Conservation (phyloP, 2,113 vertebrate species). For the Entelurus aequoreus region DNA sequence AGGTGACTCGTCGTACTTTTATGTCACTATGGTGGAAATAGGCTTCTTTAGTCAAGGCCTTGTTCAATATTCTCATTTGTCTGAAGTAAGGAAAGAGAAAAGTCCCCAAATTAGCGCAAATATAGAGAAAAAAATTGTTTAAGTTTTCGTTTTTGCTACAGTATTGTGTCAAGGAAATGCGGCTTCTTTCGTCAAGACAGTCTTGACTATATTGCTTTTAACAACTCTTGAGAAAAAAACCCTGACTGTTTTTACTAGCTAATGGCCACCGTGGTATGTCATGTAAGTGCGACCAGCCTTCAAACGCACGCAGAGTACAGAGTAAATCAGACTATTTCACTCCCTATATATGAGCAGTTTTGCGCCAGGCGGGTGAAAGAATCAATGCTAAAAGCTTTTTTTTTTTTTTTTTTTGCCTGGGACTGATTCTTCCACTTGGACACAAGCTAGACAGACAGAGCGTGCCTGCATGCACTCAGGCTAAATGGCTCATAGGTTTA, state of each 20-base stretch:
- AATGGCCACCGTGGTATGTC: conserved; percentile 19
- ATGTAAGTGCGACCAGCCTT: conserved; percentile 28
- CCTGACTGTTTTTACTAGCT: conserved; percentile 14
- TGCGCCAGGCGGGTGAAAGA: conserved; percentile 38
- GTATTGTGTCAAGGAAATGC: no score
- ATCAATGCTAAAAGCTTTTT: conserved; percentile 74
- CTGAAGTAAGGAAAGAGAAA: no score
- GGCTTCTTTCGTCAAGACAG: no score
- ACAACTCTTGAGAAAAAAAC: neutral
- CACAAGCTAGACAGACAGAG: conserved; percentile 35
- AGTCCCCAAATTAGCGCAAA: no score
- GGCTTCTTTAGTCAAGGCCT: no score
- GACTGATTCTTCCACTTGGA: conserved; percentile 25
- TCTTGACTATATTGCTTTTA: no score
- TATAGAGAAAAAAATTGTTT: no score
- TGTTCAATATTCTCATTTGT: no score
- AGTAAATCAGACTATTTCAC: conserved; percentile 1
- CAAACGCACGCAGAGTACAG: conserved; percentile 4
- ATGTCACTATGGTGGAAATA: no score
- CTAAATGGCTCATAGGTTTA: conserved; percentile 44
- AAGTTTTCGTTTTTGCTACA: no score
- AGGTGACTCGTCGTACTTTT: no score
- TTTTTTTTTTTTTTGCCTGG: conserved; percentile 40
- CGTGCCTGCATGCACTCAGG: conserved; percentile 18
- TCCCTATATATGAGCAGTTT: conserved; percentile 29